Conservation (phyloP, 2,888 invertebrate genomes). For the Seladonia tumulorum region DNA sequence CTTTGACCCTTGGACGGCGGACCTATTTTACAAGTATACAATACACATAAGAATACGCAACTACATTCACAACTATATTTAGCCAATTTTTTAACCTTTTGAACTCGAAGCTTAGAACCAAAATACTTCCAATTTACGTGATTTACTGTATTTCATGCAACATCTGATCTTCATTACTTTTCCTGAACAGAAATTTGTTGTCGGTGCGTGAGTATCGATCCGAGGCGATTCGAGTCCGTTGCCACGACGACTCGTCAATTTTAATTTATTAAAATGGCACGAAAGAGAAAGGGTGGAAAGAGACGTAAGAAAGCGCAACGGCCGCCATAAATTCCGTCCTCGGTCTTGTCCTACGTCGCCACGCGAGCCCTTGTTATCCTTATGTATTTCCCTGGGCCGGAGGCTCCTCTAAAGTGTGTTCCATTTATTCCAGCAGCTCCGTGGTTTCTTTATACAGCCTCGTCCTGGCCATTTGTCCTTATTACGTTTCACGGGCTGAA, state of each 20-base stretch:
- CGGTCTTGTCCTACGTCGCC: conserved; percentile 17
- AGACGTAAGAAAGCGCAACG: not conserved
- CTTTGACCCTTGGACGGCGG: no score
- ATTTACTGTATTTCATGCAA: no score
- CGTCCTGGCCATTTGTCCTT: conserved; percentile 59
- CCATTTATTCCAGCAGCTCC: conserved; percentile 53
- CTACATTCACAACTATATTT: no score
- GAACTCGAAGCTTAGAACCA: no score
- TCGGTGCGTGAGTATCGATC: not conserved
- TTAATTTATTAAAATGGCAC: conserved; percentile 29
- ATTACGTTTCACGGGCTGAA: conserved; percentile 49
- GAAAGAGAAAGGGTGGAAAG: not conserved
- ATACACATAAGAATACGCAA: no score
- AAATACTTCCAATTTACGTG: no score
- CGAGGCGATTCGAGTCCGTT: not conserved
- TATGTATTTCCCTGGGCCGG: conserved; percentile 29
- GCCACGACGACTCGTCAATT: conserved; percentile 23
- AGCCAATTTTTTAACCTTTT: no score
- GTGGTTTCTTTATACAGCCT: conserved; percentile 32
- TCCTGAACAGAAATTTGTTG: no score
- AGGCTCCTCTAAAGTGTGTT: conserved; percentile 37
- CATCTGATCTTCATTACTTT: no score
- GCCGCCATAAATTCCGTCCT: conserved; percentile 39
- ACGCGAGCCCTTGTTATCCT: conserved; percentile 55
- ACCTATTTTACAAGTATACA: no score